Evolutionary conservation across 2,888 invertebrate genomes (phyloP).

Genomic region (Autographa gamma): DNA sequence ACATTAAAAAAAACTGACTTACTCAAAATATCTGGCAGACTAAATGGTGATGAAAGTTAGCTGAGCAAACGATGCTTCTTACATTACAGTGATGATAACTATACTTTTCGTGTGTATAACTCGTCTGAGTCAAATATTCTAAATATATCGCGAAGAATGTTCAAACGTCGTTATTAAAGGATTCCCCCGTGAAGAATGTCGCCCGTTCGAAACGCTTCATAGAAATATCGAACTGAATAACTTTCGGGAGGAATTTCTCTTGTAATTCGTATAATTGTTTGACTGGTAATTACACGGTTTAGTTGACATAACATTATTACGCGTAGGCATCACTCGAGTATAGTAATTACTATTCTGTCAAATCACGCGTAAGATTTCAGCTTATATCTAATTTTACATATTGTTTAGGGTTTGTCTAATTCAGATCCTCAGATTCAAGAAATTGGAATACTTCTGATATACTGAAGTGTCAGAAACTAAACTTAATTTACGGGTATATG

Average conservation of each 20-base stretch:
- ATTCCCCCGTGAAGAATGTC: background rate
- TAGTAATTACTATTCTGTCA: no score
- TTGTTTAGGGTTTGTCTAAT: no score
- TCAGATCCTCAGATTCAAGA: no score
- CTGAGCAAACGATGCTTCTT: background rate
- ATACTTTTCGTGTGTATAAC: background rate
- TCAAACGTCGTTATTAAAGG: background rate
- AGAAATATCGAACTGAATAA: background rate
- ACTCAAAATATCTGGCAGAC: no score
- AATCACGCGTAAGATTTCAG: no score
- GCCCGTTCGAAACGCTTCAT: background rate
- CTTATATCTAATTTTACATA: no score
- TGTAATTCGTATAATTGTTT: background rate
- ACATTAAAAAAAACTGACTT: no score
- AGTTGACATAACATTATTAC: background rate
- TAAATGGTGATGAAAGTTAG: no score
- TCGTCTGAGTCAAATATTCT: background rate
- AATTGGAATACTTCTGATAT: no score
- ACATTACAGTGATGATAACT: background rate
- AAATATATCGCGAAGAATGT: background rate
- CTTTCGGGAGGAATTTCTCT: background rate
- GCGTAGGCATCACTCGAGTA: no score
- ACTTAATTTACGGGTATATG: no score
- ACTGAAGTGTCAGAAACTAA: no score
- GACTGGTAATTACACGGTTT: background rate